Evolutionary conservation across 2,797 vertebrate species (phyloP).

Genomic region (Sebastes miniatus): DNA sequence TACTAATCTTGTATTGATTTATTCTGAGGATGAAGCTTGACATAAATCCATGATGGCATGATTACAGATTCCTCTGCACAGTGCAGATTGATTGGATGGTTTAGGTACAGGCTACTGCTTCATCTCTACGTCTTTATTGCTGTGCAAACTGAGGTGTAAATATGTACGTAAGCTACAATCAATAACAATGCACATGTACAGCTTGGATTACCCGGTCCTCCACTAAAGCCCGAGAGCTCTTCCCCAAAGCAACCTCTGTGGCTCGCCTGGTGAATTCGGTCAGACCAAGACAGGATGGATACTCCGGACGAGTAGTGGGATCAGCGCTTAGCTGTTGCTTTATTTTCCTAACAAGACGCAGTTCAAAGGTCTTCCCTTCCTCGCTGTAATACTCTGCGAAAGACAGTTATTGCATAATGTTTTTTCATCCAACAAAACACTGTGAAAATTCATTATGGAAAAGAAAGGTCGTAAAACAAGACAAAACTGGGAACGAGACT

Average conservation of each 20-base stretch:
- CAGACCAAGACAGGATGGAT: slow-evolving; percentile 72
- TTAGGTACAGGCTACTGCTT: neutral
- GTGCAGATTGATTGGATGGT: neutral
- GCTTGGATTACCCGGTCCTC: slow-evolving; percentile 81
- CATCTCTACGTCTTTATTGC: neutral
- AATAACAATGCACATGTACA: neutral
- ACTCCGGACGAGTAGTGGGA: slow-evolving; percentile 78
- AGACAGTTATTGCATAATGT: neutral
- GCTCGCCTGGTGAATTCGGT: slow-evolving; percentile 77
- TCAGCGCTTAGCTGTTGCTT: slow-evolving; percentile 77
- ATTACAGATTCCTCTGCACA: neutral
- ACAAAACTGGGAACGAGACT: neutral
- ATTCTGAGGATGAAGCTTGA: neutral
- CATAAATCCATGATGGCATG: neutral
- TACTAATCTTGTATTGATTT: neutral
- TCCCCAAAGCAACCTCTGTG: slow-evolving; percentile 79
- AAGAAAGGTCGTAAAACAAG: neutral
- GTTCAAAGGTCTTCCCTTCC: slow-evolving; percentile 69
- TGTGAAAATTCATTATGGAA: neutral
- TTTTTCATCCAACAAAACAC: neutral
- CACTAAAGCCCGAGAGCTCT: slow-evolving; percentile 70
- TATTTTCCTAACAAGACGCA: slow-evolving; percentile 76
- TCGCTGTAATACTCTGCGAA: slow-evolving; percentile 78
- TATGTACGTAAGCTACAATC: neutral
- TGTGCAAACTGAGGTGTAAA: neutral